phyloP scores from a whole-genome alignment of 2,888 invertebrate genomes.

The Scaptomyza cyrtandrae region DNA sequence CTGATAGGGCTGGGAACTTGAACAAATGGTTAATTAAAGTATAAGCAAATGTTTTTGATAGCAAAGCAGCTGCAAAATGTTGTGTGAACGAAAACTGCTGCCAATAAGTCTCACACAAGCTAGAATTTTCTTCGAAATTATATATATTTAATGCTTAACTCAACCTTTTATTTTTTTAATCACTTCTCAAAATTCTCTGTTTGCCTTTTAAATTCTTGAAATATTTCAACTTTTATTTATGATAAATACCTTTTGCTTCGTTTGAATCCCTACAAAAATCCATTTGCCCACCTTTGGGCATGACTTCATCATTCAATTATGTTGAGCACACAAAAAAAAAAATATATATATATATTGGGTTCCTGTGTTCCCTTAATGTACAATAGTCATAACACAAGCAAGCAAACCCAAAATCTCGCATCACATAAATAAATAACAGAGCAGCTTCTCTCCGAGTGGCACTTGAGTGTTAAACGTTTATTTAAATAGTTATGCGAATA shows the following conservation, averaged over 20 bases:
- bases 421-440: constrained; percentile 25
- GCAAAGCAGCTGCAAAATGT: constrained; percentile 17
- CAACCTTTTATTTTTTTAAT: neutral
- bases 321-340: constrained; percentile 35
- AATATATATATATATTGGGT: too few species aligned
- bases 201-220: constrained; percentile 18
- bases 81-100: neutral
- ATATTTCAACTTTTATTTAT: constrained; percentile 3
- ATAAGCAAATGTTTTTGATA: constrained; percentile 2
- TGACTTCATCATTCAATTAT: constrained; percentile 67
- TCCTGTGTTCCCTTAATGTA: constrained; percentile 35
- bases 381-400: constrained; percentile 32
- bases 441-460: constrained; percentile 30
- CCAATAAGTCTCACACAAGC: neutral
- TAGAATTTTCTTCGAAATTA: too few species aligned
- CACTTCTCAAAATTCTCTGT: neutral
- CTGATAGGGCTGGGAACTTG: constrained; percentile 7
- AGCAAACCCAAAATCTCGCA: constrained; percentile 6
- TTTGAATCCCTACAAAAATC: neutral
- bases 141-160: too few species aligned
- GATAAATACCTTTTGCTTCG: constrained; percentile 11
- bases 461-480: constrained; percentile 41
- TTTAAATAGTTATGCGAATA: constrained; percentile 22
- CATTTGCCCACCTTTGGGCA: constrained; percentile 47
- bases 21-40: neutral